Evolutionary conservation across 2,888 invertebrate species (phyloP).

Genomic region (Diarsia dahlii): DNA sequence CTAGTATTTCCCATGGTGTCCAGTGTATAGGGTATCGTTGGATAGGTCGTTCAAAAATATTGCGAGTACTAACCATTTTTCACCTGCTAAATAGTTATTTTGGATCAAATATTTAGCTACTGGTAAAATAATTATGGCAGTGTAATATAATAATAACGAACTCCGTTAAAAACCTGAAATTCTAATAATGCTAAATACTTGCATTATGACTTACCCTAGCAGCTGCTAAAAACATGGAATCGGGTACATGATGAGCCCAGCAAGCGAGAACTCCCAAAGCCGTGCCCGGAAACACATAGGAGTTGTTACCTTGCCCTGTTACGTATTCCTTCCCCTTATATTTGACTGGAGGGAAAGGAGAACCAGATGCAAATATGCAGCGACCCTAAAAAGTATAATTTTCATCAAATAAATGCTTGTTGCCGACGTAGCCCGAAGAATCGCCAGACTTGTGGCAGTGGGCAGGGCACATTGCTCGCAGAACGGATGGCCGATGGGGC

Average conservation of each 20-base stretch:
- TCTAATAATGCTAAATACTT: neutral
- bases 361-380: conserved; percentile 98
- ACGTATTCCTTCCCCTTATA: conserved; percentile 94
- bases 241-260: conserved; percentile 97
- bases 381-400: conserved; percentile 92
- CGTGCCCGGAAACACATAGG: conserved; percentile 99
- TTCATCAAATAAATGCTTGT: neutral
- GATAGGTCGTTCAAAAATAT: neutral
- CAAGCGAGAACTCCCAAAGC: conserved; percentile 98
- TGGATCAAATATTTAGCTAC: too few species aligned
- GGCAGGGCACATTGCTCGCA: too few species aligned
- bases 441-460: too few species aligned
- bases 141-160: neutral
- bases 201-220: conserved; percentile 92
- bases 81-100: neutral
- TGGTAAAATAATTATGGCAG: neutral
- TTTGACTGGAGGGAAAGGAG: conserved; percentile 97
- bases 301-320: conserved; percentile 99
- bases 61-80: neutral
- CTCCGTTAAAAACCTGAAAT: neutral
- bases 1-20: neutral
- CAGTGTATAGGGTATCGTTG: neutral
- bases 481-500: too few species aligned
- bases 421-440: too few species aligned
- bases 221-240: conserved; percentile 97